Evolutionary conservation across 2,113 vertebrate species (phyloP).

Genomic region (Calonectris borealis): DNA sequence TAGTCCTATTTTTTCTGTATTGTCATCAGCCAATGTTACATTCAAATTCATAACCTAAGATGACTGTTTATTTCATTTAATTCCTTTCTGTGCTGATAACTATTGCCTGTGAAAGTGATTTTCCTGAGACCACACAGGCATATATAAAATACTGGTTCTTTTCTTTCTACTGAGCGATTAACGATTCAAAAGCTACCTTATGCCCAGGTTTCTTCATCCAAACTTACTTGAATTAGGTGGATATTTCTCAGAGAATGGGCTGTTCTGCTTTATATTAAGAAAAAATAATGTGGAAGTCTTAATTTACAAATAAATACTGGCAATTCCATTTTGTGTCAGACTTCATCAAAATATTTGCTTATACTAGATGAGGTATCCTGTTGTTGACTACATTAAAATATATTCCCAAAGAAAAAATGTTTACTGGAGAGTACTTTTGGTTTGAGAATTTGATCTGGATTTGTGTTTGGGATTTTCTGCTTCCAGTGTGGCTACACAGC

Average conservation of each 20-base stretch:
- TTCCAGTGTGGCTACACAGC: neutral
- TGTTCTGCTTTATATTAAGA: conserved; percentile 57
- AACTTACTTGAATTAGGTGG: conserved; percentile 72
- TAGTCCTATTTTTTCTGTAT: neutral
- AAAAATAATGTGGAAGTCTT: neutral
- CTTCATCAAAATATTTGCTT: neutral
- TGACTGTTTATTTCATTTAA: neutral
- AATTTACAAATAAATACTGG: neutral
- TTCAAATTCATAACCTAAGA: neutral
- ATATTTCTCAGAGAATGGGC: conserved; percentile 67
- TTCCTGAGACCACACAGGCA: neutral
- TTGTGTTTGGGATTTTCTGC: neutral
- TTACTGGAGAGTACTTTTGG: neutral
- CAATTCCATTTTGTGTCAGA: neutral
- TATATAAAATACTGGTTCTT: neutral
- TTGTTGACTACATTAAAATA: neutral
- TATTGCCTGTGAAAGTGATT: neutral
- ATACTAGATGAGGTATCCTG: neutral
- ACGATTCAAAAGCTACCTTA: neutral
- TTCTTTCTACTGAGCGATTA: neutral
- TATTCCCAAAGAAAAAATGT: neutral
- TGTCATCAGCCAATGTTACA: neutral
- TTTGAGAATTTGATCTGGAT: neutral
- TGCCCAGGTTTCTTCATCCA: conserved; percentile 67
- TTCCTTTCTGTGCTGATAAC: neutral